Percentiles rank a stretch among this genome's conserved stretches.
Evolutionary conservation across 2,797 vertebrate species (phyloP).

Genomic region (Catostomus latipinnis): DNA sequence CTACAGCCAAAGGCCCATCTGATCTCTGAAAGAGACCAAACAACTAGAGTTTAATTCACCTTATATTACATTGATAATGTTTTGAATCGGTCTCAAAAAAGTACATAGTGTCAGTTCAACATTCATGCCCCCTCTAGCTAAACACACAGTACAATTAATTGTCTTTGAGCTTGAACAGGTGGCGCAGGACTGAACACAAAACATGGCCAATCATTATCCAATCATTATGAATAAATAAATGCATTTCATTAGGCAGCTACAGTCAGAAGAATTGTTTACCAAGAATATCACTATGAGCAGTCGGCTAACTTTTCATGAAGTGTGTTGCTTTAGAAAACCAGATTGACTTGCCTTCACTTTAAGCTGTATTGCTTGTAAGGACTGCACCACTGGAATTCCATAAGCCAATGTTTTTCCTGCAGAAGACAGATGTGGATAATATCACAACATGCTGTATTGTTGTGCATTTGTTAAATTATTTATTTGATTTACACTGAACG

Average conservation of each 20-base stretch:
- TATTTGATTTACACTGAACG: too few relatives aligned
- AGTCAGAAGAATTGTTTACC: not conserved
- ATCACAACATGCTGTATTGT: not conserved
- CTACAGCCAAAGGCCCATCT: slow-evolving; percentile 88
- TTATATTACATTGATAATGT: too few relatives aligned
- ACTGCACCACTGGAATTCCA: slow-evolving; percentile 89
- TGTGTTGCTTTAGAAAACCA: slow-evolving; percentile 9
- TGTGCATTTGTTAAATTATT: too few relatives aligned
- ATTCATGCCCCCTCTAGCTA: not conserved
- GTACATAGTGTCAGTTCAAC: not conserved
- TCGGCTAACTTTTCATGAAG: not conserved
- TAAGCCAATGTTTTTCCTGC: slow-evolving; percentile 95
- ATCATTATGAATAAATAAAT: not conserved
- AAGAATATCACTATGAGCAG: not conserved
- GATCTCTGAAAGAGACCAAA: slow-evolving; percentile 75
- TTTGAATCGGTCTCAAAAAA: not conserved
- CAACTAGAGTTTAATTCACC: too few relatives aligned
- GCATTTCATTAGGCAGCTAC: not conserved
- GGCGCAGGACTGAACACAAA: not conserved
- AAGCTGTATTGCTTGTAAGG: slow-evolving; percentile 82
- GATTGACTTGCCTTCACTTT: slow-evolving; percentile 82
- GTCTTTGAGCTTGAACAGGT: not conserved
- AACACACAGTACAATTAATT: not conserved
- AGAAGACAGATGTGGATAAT: not conserved
- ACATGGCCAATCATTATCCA: too few relatives aligned